These are phyloP conservation scores for Hemithea aestivaria DNA, from an alignment of 2,888 invertebrate genomes.

Conservation along the genomic window DNA sequence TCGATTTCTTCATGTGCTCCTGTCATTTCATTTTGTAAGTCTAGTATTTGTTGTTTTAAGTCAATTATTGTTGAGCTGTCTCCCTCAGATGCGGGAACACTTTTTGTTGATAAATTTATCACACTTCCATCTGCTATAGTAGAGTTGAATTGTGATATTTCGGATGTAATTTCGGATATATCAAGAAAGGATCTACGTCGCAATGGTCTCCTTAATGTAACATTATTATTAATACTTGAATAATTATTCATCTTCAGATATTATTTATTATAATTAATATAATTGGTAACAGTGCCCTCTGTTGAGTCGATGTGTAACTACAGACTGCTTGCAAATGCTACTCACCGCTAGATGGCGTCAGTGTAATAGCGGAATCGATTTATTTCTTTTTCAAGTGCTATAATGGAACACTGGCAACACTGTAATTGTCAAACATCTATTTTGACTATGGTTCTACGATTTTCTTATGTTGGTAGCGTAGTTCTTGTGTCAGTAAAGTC, in stretches of 20 bases:
- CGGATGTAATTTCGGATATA: background rate
- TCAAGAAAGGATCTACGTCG: background rate
- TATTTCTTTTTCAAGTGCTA: no score
- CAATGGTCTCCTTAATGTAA: background rate
- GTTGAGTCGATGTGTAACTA: no score
- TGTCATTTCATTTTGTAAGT: background rate
- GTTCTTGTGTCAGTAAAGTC: no score
- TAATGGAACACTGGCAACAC: no score
- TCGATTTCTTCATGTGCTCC: background rate
- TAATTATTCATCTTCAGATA: background rate
- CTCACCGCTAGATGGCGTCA: no score
- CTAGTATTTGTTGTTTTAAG: background rate
- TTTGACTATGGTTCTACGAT: background rate
- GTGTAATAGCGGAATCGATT: no score
- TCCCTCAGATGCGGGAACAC: background rate
- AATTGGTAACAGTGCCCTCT: background rate
- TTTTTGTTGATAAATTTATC: background rate
- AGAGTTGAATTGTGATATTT: background rate
- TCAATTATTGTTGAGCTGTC: background rate
- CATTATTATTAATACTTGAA: no score
- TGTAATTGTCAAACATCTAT: no score
- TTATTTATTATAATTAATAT: background rate
- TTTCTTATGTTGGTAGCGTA: background rate
- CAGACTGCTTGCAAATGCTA: no score
- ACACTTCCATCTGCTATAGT: background rate